A percentile compares a stretch with the other conserved stretches of the same genome.
Conservation (phyloP, 2,113 vertebrate genomes). For the Gopherus evgoodei region DNA sequence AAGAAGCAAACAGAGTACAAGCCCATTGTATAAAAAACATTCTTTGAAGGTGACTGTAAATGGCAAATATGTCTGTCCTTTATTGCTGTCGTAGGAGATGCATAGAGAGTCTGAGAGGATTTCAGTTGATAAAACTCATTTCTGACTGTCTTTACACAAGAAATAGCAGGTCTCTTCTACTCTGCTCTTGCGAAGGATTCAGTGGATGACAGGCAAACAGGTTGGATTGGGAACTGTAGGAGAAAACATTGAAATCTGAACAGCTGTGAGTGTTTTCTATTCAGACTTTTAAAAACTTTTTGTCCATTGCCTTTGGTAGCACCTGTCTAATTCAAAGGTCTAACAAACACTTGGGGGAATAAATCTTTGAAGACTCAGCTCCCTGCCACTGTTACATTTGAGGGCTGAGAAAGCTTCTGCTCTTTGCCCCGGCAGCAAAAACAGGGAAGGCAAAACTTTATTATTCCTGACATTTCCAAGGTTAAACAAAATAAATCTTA, state of each 20-base stretch:
- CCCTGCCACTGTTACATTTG: neutral
- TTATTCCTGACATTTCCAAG: neutral
- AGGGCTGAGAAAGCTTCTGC: neutral
- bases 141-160: neutral
- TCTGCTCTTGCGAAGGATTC: neutral
- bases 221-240: neutral
- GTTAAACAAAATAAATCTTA: neutral
- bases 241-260: neutral
- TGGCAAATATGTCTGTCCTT: neutral
- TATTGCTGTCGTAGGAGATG: neutral
- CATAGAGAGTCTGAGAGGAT: neutral
- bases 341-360: constrained; percentile 29
- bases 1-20: neutral
- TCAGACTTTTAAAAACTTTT: neutral
- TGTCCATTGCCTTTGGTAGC: neutral
- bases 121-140: neutral
- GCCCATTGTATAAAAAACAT: neutral
- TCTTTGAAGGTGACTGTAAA: neutral
- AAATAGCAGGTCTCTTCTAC: neutral
- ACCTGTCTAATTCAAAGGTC: constrained; percentile 3
- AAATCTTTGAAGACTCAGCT: neutral
- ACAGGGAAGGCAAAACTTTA: neutral
- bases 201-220: neutral
- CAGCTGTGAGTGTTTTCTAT: neutral
- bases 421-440: neutral